phyloP scores from a whole-genome alignment of 2,113 vertebrate species.

The Nesoenas mayeri region DNA sequence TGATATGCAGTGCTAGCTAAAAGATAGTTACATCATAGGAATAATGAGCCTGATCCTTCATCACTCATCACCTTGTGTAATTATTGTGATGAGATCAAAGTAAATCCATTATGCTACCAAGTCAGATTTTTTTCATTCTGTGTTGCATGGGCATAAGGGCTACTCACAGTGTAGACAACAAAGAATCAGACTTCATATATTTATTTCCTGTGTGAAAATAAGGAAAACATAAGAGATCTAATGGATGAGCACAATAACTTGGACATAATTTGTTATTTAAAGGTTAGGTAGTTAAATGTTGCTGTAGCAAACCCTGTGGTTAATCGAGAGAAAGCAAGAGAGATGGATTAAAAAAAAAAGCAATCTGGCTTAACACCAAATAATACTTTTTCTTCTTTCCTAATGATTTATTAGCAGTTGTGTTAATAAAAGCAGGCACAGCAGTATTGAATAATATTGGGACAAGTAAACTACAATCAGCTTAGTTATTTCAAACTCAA shows the following conservation, averaged over 20 bases:
- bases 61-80: not conserved
- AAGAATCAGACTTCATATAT: not conserved
- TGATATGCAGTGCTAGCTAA: not conserved
- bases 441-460: not conserved
- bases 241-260: not conserved
- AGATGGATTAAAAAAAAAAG: not conserved
- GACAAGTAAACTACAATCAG: not conserved
- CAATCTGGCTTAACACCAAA: not conserved
- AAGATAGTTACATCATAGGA: slow-evolving; percentile 18
- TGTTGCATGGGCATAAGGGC: not conserved
- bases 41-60: slow-evolving; percentile 23
- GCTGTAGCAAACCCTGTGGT: not conserved
- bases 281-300: not conserved
- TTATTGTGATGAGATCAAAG: slow-evolving; percentile 35
- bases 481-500: not conserved
- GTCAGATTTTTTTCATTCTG: not conserved
- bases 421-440: not conserved
- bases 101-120: not conserved
- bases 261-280: not conserved
- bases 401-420: not conserved
- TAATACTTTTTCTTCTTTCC: not conserved
- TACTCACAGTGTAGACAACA: not conserved
- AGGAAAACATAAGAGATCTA: not conserved
- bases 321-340: not conserved
- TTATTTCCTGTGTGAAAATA: slow-evolving; percentile 9